Evolutionary conservation across 2,113 vertebrate species (phyloP).

Genomic region (Steatornis caripensis): DNA sequence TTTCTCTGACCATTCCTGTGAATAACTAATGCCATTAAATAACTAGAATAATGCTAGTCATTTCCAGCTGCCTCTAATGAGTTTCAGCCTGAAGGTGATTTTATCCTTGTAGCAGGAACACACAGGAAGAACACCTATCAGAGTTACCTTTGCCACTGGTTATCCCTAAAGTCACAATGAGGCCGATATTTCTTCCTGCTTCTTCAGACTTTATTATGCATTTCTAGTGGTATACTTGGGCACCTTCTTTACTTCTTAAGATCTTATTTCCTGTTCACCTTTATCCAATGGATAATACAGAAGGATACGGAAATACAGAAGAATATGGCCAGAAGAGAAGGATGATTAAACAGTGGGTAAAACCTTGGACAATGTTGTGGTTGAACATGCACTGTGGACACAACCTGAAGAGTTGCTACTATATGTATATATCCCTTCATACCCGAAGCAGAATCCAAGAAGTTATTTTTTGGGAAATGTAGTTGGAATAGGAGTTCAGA

Average conservation of each 20-base stretch:
- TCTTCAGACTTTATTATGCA: neutral
- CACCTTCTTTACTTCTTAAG: neutral
- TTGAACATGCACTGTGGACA: neutral
- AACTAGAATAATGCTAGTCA: neutral
- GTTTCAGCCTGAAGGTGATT: neutral
- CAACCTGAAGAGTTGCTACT: neutral
- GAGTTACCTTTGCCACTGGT: neutral
- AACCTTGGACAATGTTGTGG: neutral
- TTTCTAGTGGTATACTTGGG: neutral
- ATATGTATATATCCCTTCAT: neutral
- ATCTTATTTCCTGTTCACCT: neutral
- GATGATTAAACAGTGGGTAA: neutral
- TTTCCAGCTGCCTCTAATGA: neutral
- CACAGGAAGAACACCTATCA: neutral
- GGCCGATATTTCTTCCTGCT: neutral
- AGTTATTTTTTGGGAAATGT: neutral
- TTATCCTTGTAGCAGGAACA: neutral
- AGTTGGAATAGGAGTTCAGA: neutral
- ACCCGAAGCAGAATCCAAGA: neutral
- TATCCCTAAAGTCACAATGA: neutral
- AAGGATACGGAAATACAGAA: neutral
- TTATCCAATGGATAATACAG: neutral
- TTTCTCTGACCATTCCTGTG: neutral
- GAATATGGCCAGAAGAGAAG: neutral
- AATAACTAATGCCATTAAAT: neutral